Percentiles rank a stretch among this genome's conserved stretches.
These are phyloP conservation scores for Ptilonorhynchus violaceus DNA, from an alignment of 2,113 vertebrate genomes.

Conservation along the genomic window DNA sequence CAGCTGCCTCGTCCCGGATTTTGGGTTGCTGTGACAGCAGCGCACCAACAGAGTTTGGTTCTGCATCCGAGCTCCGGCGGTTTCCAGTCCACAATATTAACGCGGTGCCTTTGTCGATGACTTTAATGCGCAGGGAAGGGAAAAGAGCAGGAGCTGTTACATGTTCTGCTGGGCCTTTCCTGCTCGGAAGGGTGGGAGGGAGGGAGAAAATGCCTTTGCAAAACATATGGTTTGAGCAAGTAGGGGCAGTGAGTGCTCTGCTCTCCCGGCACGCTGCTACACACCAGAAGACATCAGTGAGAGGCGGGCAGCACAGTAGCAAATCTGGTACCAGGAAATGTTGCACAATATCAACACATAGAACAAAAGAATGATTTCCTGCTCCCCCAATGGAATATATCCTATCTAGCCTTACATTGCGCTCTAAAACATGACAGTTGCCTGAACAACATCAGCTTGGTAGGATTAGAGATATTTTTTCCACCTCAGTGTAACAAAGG, in stretches of 20 bases:
- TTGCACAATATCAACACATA: background rate
- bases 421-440: background rate
- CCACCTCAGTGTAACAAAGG: background rate
- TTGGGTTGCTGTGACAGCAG: background rate
- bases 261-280: background rate
- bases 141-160: background rate
- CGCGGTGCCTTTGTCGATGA: background rate
- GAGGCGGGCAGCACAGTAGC: constrained; percentile 5
- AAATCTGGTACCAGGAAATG: constrained; percentile 34
- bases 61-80: background rate
- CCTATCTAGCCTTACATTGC: background rate
- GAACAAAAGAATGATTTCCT: constrained; percentile 39
- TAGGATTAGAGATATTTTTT: background rate
- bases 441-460: background rate
- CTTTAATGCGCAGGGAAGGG: background rate
- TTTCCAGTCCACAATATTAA: background rate
- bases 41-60: rapidly evolving
- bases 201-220: background rate
- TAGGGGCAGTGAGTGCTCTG: background rate
- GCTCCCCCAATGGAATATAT: background rate
- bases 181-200: background rate
- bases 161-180: background rate
- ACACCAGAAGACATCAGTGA: background rate
- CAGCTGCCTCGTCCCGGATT: background rate
- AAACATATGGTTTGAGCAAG: constrained; percentile 25